phyloP scores from a whole-genome alignment of 1,140 invertebrate genomes.

The Caerostris extrusa region DNA sequence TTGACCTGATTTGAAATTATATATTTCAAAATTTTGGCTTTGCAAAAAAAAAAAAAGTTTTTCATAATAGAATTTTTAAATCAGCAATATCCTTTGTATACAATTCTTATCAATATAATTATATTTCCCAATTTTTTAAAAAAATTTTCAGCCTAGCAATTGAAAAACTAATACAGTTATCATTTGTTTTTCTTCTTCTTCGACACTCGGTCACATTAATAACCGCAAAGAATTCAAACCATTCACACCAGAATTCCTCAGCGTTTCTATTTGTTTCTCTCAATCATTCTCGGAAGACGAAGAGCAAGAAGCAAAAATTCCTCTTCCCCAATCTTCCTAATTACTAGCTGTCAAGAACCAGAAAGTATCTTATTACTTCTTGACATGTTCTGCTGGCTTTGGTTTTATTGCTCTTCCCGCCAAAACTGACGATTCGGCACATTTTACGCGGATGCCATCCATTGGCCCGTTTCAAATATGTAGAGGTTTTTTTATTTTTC shows the following conservation, averaged over 20 bases:
- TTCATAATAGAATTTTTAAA: too few relatives aligned
- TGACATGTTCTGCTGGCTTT: conserved; percentile 35
- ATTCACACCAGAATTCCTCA: conserved; percentile 36
- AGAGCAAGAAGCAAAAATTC: conserved; percentile 42
- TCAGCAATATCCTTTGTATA: background rate
- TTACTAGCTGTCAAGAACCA: conserved; percentile 63
- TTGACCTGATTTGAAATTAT: too few relatives aligned
- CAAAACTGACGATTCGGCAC: conserved; percentile 57
- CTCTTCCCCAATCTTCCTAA: conserved; percentile 64
- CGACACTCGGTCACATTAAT: background rate
- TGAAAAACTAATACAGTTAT: background rate
- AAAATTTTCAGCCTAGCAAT: too few relatives aligned
- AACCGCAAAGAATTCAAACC: conserved; percentile 28
- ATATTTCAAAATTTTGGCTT: too few relatives aligned
- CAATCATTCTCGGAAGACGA: background rate
- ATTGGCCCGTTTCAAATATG: conserved; percentile 53
- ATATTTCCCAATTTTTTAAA: too few relatives aligned
- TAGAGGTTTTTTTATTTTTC: conserved; percentile 40
- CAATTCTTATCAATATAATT: too few relatives aligned
- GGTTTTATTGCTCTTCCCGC: conserved; percentile 48
- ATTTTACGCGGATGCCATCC: conserved; percentile 1
- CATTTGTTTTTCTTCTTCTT: background rate
- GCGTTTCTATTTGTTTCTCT: conserved; percentile 57
- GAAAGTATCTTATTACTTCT: conserved; percentile 70
- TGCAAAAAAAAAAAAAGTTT: background rate